Evolutionary conservation across 2,113 vertebrate genomes (phyloP).

Genomic region (Nansenia antarctica): DNA sequence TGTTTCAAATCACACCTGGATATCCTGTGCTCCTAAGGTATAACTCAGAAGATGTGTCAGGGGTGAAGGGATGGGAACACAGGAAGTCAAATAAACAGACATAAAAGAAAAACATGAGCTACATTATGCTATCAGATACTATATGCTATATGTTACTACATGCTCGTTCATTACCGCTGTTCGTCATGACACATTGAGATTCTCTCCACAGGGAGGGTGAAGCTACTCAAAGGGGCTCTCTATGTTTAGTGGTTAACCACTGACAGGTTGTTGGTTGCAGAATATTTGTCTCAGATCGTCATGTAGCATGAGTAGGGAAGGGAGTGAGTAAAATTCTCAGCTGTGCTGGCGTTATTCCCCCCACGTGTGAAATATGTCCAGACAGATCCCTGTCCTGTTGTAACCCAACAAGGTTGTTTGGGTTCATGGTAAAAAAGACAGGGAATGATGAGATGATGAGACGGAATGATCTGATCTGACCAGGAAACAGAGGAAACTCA

Average conservation of each 20-base stretch:
- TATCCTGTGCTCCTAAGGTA: neutral
- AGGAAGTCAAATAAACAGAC: neutral
- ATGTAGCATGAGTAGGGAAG: neutral
- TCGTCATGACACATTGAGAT: neutral
- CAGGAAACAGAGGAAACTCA: neutral
- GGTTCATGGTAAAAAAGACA: neutral
- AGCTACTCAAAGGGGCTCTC: neutral
- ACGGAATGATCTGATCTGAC: neutral
- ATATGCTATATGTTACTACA: neutral
- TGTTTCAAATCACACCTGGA: neutral
- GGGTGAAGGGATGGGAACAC: neutral
- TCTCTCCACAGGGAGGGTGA: neutral
- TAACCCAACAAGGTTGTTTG: neutral
- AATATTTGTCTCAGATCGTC: neutral
- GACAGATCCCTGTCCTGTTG: constrained; percentile 3
- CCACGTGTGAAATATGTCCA: constrained; percentile 21
- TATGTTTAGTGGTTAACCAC: neutral
- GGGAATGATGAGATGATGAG: neutral
- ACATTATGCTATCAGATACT: neutral
- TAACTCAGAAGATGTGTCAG: neutral
- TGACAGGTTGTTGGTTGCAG: constrained; percentile 1
- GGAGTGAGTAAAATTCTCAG: constrained; percentile 23
- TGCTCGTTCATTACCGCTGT: neutral
- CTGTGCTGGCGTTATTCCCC: neutral
- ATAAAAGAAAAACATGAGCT: neutral